Percentiles rank a stretch among this genome's conserved stretches.
Conservation (phyloP, 2,888 invertebrate genomes). For the Drosophila hamatofila region DNA sequence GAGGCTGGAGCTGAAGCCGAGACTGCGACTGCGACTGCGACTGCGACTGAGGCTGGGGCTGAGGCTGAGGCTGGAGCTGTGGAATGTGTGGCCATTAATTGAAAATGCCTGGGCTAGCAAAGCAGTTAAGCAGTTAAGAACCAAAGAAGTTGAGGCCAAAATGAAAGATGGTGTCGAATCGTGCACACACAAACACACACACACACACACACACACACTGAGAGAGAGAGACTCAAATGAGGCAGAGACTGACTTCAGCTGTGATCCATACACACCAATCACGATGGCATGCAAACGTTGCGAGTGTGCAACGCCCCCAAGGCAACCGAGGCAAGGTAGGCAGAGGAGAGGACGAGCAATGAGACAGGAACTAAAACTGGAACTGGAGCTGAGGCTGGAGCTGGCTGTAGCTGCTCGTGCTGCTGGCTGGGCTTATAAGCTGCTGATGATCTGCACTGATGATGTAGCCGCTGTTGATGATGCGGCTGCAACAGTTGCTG, state of each 20-base stretch:
- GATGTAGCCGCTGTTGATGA: conserved; percentile 39
- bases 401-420: conserved; percentile 48
- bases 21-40: neutral
- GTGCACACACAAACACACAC: conserved; percentile 58
- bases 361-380: conserved; percentile 13
- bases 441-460: conserved; percentile 69
- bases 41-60: neutral
- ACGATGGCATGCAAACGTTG: conserved; percentile 76
- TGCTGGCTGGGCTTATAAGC: conserved; percentile 52
- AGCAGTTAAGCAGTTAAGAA: conserved; percentile 54
- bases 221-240: conserved; percentile 23
- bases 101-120: conserved; percentile 66
- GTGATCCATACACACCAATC: conserved; percentile 66
- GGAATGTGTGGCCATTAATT: conserved; percentile 80
- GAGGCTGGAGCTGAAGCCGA: neutral
- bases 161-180: conserved; percentile 79
- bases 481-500: conserved; percentile 32
- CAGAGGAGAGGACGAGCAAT: neutral
- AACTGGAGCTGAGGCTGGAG: conserved; percentile 13
- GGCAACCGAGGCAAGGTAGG: conserved; percentile 34
- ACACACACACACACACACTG: conserved; percentile 25
- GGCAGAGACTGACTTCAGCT: conserved; percentile 27
- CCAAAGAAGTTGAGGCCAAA: conserved; percentile 56
- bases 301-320: conserved; percentile 68
- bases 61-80: conserved; percentile 18